Percentiles rank a stretch among this genome's conserved stretches.
Evolutionary conservation across 2,797 vertebrate genomes (phyloP).

Genomic region (Melanotaenia pygmaea): DNA sequence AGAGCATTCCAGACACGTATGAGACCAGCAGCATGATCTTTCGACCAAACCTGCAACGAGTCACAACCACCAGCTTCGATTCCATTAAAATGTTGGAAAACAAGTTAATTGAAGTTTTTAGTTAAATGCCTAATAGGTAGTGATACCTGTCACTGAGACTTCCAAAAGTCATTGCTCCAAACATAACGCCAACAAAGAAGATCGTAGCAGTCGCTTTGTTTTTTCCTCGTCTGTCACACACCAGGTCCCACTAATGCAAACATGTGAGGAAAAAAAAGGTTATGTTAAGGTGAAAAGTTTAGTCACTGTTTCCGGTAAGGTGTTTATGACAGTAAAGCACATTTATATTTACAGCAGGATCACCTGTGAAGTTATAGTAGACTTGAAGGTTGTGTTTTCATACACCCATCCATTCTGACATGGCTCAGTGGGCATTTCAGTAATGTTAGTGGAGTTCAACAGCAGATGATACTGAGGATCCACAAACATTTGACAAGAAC

Average conservation of each 20-base stretch:
- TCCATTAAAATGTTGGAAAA: neutral
- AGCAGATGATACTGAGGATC: slow-evolving; percentile 79
- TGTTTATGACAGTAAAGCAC: neutral
- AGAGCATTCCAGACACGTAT: slow-evolving; percentile 66
- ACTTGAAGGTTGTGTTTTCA: slow-evolving; percentile 86
- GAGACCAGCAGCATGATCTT: slow-evolving; percentile 78
- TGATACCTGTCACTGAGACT: slow-evolving; percentile 80
- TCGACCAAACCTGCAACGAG: slow-evolving; percentile 74
- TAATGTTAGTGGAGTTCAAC: slow-evolving; percentile 60
- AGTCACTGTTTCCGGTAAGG: neutral
- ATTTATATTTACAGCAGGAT: neutral
- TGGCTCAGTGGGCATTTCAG: slow-evolving; percentile 29
- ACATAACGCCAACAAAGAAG: slow-evolving; percentile 84
- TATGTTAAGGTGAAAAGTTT: neutral
- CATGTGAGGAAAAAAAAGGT: slow-evolving; percentile 1
- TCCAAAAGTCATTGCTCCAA: slow-evolving; percentile 79
- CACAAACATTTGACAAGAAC: slow-evolving; percentile 87
- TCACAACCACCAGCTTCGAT: neutral
- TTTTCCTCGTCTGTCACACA: slow-evolving; percentile 76
- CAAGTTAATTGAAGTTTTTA: neutral
- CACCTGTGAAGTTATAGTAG: slow-evolving; percentile 91
- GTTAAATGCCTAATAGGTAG: neutral
- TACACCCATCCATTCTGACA: slow-evolving; percentile 91
- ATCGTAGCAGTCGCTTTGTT: slow-evolving; percentile 80
- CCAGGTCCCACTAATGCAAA: slow-evolving; percentile 79